Percentiles rank a stretch among this genome's conserved stretches.
Evolutionary conservation across 2,113 vertebrate species (phyloP).

Genomic region (Fulica atra): DNA sequence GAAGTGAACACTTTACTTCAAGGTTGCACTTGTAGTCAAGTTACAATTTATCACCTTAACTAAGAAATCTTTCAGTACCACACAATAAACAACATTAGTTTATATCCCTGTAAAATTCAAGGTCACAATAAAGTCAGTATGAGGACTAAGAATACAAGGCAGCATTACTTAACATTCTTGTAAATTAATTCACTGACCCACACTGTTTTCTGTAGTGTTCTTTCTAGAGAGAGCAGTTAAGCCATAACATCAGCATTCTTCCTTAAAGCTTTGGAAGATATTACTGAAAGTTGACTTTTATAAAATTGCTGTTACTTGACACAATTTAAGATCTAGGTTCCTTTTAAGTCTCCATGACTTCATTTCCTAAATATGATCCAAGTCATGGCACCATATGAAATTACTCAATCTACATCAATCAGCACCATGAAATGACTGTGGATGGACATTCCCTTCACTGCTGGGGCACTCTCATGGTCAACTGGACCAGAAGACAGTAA

Average conservation of each 20-base stretch:
- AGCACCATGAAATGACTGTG: background rate
- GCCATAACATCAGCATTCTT: background rate
- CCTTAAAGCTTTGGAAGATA: background rate
- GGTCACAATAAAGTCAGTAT: background rate
- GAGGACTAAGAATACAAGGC: background rate
- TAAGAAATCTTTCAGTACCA: background rate
- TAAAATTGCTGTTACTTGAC: background rate
- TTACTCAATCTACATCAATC: rapidly evolving
- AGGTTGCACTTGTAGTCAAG: background rate
- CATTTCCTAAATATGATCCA: background rate
- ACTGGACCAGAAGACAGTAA: background rate
- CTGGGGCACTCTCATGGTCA: background rate
- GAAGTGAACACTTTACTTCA: background rate
- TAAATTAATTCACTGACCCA: background rate
- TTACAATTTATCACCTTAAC: background rate
- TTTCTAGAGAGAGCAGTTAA: background rate
- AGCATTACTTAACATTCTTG: background rate
- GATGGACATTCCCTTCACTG: background rate
- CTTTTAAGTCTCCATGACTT: background rate
- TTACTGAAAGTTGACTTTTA: background rate
- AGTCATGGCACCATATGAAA: background rate
- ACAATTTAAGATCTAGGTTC: background rate
- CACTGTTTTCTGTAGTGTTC: background rate
- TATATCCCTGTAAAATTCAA: background rate
- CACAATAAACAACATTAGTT: background rate